phyloP scores from a whole-genome alignment of 2,888 invertebrate species.

The Dryococelus australis region DNA sequence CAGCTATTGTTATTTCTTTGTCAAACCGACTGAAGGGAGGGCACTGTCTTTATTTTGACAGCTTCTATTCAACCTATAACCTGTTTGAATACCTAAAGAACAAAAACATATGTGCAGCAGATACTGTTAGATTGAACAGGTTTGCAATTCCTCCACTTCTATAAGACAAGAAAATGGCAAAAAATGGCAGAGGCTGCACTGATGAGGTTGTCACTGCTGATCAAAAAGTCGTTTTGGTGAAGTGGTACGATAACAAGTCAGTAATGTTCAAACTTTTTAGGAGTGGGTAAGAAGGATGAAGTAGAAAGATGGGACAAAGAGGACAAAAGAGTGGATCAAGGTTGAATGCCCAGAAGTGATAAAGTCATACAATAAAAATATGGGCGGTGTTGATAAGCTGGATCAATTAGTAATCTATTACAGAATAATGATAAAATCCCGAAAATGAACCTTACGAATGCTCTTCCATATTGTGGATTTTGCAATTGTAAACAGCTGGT shows the following conservation, averaged over 20 bases:
- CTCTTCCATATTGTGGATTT: not conserved
- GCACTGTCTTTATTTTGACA: not conserved
- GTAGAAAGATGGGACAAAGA: slow-evolving; percentile 23
- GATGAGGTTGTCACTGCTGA: slow-evolving; percentile 13
- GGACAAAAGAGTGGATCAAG: slow-evolving; percentile 1
- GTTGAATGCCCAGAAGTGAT: slow-evolving; percentile 5
- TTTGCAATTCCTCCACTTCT: slow-evolving; percentile 21
- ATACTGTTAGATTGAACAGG: slow-evolving; percentile 23
- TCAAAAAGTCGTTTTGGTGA: slow-evolving; percentile 11
- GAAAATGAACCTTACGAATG: not conserved
- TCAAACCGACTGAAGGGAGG: not conserved
- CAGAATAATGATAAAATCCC: not conserved
- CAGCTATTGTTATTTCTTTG: not conserved
- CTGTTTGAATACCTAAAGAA: not conserved
- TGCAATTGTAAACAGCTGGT: not conserved
- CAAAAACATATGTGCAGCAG: slow-evolving; percentile 22
- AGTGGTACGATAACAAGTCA: slow-evolving; percentile 19
- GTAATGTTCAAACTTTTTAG: slow-evolving; percentile 23
- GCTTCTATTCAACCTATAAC: slow-evolving; percentile 19
- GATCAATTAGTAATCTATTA: slow-evolving; percentile 33
- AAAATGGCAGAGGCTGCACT: not conserved
- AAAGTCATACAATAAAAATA: slow-evolving; percentile 21
- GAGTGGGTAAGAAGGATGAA: slow-evolving; percentile 32
- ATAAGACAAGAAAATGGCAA: slow-evolving; percentile 18
- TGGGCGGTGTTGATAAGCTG: not conserved